Conservation (phyloP, 2,113 vertebrate species). For the Rynchops niger region DNA sequence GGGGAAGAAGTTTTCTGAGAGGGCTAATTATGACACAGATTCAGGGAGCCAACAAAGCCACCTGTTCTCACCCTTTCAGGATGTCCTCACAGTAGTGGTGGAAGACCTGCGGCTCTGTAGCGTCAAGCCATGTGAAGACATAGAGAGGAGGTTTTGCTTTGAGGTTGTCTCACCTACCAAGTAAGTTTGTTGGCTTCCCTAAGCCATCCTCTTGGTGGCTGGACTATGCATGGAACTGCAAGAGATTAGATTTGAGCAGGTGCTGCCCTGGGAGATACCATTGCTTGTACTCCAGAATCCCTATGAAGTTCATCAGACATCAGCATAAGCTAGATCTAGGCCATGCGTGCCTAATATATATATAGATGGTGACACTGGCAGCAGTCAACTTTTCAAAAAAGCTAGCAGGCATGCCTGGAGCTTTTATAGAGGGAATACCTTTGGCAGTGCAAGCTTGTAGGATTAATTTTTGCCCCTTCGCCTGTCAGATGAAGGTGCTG, state of each 20-base stretch:
- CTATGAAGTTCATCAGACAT: background rate
- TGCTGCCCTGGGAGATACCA: background rate
- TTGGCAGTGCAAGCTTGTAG: background rate
- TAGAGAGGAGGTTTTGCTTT: constrained; percentile 96
- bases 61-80: constrained; percentile 66
- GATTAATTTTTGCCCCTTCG: background rate
- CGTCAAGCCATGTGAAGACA: constrained; percentile 94
- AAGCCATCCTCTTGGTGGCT: background rate
- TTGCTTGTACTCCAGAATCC: background rate
- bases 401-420: background rate
- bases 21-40: background rate
- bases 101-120: constrained; percentile 94
- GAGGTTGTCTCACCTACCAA: constrained; percentile 96
- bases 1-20: background rate
- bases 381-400: background rate
- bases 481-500: background rate
- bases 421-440: background rate
- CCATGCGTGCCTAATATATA: rapidly evolving
- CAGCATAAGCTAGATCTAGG: background rate
- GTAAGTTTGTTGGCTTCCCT: constrained; percentile 74
- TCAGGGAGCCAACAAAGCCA: background rate
- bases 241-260: background rate
- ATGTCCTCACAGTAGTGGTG: constrained; percentile 92
- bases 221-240: background rate
- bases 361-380: background rate